A percentile compares a stretch with the other conserved stretches of the same genome.
phyloP scores from a whole-genome alignment of 2,113 vertebrate species.

The Etheostoma cragini region DNA sequence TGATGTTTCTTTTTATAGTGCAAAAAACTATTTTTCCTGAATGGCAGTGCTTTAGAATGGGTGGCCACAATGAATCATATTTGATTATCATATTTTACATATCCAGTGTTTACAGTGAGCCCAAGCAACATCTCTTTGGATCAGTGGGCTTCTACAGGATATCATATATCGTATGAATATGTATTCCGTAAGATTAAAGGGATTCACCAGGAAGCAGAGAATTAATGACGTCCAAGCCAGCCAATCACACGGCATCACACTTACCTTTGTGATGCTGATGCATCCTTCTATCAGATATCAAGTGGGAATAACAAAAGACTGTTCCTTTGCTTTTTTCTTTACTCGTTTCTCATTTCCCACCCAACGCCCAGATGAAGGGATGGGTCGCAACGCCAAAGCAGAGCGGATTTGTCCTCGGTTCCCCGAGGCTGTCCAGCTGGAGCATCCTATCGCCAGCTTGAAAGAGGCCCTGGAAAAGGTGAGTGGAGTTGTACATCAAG shows the following conservation, averaged over 20 bases:
- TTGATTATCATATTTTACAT: conserved; percentile 6
- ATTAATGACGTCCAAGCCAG: conserved; percentile 18
- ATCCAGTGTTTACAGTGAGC: conserved; percentile 17
- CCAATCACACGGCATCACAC: not conserved
- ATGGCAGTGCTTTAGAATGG: conserved; percentile 13
- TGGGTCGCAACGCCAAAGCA: conserved; percentile 57
- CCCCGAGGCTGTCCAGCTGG: conserved; percentile 88
- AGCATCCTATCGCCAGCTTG: conserved; percentile 91
- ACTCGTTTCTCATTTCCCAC: conserved; percentile 9
- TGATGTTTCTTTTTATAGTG: not conserved
- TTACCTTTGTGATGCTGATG: not conserved
- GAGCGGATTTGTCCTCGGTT: conserved; percentile 90
- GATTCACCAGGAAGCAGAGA: not conserved
- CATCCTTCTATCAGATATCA: conserved; percentile 26
- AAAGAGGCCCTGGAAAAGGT: conserved; percentile 95
- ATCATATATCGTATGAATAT: not conserved
- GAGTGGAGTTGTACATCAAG: conserved; percentile 10
- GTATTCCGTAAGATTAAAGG: not conserved
- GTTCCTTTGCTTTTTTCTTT: not conserved
- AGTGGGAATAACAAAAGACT: conserved; percentile 11
- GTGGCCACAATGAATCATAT: not conserved
- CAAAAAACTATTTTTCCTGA: not conserved
- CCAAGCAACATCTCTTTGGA: conserved; percentile 6
- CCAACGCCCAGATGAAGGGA: conserved; percentile 65
- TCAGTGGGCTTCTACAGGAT: not conserved